Evolutionary conservation across 2,888 invertebrate genomes (phyloP).

Genomic region (Drosophila helvetica): DNA sequence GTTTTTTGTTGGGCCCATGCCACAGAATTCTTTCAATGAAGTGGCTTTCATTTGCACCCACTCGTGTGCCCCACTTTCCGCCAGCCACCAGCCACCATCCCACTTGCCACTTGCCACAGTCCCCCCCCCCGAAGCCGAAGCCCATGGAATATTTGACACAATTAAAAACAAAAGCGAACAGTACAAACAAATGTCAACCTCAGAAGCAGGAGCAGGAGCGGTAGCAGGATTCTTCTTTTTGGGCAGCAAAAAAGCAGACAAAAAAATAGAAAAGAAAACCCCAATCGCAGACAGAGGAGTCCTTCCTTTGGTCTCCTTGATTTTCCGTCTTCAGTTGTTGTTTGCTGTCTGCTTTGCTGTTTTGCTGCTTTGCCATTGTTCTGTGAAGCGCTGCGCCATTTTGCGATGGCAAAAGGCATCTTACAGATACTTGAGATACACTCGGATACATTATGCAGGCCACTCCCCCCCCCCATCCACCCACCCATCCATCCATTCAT

Average conservation of each 20-base stretch:
- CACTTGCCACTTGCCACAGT: constrained; percentile 29
- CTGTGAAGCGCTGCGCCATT: constrained; percentile 75
- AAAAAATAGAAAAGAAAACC: not conserved
- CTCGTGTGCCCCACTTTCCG: constrained; percentile 51
- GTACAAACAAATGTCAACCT: constrained; percentile 74
- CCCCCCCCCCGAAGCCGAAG: not conserved
- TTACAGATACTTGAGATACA: constrained; percentile 61
- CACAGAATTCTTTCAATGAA: constrained; percentile 71
- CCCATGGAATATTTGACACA: constrained; percentile 65
- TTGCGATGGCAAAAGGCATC: constrained; percentile 66
- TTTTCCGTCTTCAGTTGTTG: constrained; percentile 15
- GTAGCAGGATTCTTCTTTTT: constrained; percentile 49
- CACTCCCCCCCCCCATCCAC: constrained; percentile 4
- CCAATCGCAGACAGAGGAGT: constrained; percentile 30
- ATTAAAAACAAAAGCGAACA: constrained; percentile 74
- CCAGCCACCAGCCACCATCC: no score
- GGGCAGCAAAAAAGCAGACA: no score
- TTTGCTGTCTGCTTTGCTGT: constrained; percentile 33
- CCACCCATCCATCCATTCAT: not conserved
- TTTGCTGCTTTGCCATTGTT: constrained; percentile 63
- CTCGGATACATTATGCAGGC: constrained; percentile 73
- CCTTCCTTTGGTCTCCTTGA: constrained; percentile 47
- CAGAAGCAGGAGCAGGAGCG: constrained; percentile 11
- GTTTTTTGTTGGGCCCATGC: constrained; percentile 32
- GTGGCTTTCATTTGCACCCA: constrained; percentile 79